phyloP scores from a whole-genome alignment of 2,797 vertebrate genomes.

The Pteropus rufus region DNA sequence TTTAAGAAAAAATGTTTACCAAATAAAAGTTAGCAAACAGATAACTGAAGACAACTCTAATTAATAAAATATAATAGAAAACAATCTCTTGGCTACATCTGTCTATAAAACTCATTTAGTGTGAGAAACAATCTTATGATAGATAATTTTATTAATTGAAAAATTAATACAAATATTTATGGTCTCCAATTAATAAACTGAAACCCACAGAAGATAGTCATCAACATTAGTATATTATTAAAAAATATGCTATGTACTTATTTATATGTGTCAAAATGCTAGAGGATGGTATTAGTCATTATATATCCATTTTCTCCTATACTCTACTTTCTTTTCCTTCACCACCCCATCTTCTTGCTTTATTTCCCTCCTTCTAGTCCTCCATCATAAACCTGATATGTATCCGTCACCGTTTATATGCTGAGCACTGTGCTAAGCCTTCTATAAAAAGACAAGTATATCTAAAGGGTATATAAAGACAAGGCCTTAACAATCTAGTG shows the following conservation, averaged over 20 bases:
- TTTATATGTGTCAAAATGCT: background rate
- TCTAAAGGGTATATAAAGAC: background rate
- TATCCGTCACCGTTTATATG: background rate
- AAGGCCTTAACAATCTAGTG: background rate
- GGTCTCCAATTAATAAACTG: background rate
- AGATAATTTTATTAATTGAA: background rate
- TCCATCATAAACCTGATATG: background rate
- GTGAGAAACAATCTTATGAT: background rate
- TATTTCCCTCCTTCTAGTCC: background rate
- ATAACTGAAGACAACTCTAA: background rate
- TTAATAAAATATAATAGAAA: background rate
- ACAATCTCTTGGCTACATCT: background rate
- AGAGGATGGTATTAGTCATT: background rate
- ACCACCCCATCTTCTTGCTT: background rate
- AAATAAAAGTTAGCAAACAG: background rate
- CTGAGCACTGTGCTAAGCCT: background rate
- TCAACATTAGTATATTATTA: background rate
- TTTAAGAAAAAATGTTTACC: background rate
- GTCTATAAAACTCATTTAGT: background rate
- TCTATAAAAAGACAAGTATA: no score
- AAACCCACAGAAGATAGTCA: background rate
- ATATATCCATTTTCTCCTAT: background rate
- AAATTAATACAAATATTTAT: background rate
- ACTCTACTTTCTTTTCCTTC: background rate
- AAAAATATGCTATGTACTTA: background rate